Base-by-base conservation (phyloP, 2,888 invertebrate species). In the Dryococelus australis region DNA sequence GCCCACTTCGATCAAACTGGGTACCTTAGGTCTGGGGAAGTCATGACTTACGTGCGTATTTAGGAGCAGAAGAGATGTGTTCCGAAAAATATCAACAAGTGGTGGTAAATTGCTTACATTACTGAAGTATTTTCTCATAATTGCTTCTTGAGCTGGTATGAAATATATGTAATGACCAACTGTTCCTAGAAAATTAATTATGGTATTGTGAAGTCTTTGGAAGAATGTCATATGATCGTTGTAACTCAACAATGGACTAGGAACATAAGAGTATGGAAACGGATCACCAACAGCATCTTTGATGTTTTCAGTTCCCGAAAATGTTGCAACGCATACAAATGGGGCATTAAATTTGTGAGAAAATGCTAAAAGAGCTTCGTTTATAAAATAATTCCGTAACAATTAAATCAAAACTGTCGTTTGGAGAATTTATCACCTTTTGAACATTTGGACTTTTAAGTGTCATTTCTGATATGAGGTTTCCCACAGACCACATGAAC, bases 201-300 rank as follows among this genome's bases (percentile, higher is more conserved):
- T 92, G 0, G 93, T 91, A 90, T 95, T 95, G 43, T 92, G 90
- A 0, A 94, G 53, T 47, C 94, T 91, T 43, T 92, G 90, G 0
- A 90, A 81, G 43, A 94, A 93, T 78, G 89, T 90, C 93, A 94
- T 93, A 4, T 92, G 91, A 79, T 92, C 92, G 0, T 92, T 91
- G 27, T 93, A 93, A 47, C 93, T 94, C 79, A 93, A 88, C 86
- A 95, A 92, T 16, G 92, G 91, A 86, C 94, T 93, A 0, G 94
- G 93, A 51, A 93, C 92, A 90, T 93, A 93, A 0, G 94, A 93
- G 90, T 92, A 92, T 0, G 93, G 93, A 0, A 92, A 91, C 3
- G 94, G 92, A 85, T 93, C 91, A 0, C 93, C 94, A 91, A 93
- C 92, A 88, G 92, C 92, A 85, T 92, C 92, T 87, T 93, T 93